These are phyloP conservation scores for Drosophila oshimai DNA, from an alignment of 1,140 invertebrate species.

Conservation along the genomic window DNA sequence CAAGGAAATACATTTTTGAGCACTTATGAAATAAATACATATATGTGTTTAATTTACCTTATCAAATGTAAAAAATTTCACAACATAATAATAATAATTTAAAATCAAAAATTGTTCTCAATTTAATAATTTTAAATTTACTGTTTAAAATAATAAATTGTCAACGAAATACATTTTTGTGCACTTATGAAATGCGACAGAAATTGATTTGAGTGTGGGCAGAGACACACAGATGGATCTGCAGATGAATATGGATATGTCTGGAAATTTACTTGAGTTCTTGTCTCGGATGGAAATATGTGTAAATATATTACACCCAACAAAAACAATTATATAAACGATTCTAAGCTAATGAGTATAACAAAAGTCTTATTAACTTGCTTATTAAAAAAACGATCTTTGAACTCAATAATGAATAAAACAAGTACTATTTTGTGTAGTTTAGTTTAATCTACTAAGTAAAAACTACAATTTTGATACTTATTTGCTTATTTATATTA, in stretches of 20 bases:
- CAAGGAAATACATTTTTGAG: slow-evolving; percentile 31
- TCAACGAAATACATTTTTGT: slow-evolving; percentile 30
- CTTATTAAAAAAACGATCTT: too few species aligned
- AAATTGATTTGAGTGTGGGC: slow-evolving; percentile 54
- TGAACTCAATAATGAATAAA: too few species aligned
- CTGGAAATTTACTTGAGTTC: slow-evolving; percentile 12
- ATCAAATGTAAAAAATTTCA: neutral
- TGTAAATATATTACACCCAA: neutral
- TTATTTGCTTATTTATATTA: too few species aligned
- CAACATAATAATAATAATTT: slow-evolving; percentile 55
- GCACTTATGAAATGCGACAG: slow-evolving; percentile 19
- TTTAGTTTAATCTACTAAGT: too few species aligned
- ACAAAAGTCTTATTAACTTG: too few species aligned
- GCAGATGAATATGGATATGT: slow-evolving; percentile 21
- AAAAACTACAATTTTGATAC: too few species aligned
- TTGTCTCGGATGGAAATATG: neutral
- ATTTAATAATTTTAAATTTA: neutral
- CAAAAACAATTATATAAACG: too few species aligned
- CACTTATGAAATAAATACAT: slow-evolving; percentile 20
- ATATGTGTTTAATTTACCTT: too few species aligned
- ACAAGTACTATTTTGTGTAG: too few species aligned
- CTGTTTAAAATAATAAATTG: slow-evolving; percentile 41
- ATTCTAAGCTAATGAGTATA: too few species aligned
- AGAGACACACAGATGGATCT: slow-evolving; percentile 25
- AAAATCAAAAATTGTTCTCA: neutral